Conservation (phyloP, 2,113 vertebrate species). For the Propithecus coquereli region DNA sequence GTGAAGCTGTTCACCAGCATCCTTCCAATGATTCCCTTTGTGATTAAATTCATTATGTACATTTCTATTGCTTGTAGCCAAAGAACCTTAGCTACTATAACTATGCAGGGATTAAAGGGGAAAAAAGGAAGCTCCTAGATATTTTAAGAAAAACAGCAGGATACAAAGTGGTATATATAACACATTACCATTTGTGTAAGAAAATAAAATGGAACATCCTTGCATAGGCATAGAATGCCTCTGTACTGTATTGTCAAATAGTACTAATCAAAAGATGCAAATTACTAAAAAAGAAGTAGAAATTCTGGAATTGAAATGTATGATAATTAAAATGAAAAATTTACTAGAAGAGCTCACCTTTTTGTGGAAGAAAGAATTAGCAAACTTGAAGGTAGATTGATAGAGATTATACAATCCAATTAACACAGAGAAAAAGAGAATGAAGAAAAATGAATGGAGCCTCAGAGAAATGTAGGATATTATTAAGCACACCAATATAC, state of each 20-base stretch:
- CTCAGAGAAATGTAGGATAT: background rate
- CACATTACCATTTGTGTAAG: background rate
- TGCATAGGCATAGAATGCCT: background rate
- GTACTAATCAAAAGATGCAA: background rate
- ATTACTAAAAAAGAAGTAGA: background rate
- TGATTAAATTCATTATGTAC: background rate
- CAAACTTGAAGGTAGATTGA: background rate
- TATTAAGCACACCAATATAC: background rate
- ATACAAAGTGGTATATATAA: background rate
- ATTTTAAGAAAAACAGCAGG: background rate
- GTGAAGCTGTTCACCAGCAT: background rate
- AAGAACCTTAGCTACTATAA: background rate
- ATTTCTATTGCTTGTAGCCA: background rate
- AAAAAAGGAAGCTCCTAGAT: background rate
- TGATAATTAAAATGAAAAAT: background rate
- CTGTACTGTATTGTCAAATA: background rate
- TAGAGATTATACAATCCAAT: background rate
- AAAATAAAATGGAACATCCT: background rate
- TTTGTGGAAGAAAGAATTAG: background rate
- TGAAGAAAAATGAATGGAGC: background rate
- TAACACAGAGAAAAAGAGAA: background rate
- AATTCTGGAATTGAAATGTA: background rate
- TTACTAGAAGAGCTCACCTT: background rate
- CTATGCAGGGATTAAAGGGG: background rate
- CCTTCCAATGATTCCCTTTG: background rate